phyloP scores from a whole-genome alignment of 2,113 vertebrate genomes.

The Ameiurus melas region DNA sequence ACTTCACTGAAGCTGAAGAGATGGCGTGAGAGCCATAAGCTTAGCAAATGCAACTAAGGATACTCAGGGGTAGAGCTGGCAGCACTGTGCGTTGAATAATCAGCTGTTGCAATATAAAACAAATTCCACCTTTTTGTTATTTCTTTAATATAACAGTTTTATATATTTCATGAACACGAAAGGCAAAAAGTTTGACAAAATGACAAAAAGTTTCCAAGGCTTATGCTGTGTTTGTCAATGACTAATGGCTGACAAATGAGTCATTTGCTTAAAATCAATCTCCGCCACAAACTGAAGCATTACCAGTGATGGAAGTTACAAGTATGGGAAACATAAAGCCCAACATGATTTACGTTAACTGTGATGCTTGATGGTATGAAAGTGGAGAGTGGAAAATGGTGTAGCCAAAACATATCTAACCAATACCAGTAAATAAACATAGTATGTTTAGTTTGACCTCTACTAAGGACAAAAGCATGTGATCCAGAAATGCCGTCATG shows the following conservation, averaged over 20 bases:
- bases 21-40: not conserved
- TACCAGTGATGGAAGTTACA: not conserved
- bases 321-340: not conserved
- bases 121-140: not conserved
- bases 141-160: too few relatives aligned
- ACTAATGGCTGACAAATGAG: not conserved
- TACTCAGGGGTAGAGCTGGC: not conserved
- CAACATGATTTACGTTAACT: constrained; percentile 8
- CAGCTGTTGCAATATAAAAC: not conserved
- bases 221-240: not conserved
- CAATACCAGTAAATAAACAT: constrained; percentile 29
- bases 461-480: not conserved
- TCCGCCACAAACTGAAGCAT: not conserved
- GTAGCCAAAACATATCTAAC: constrained; percentile 21
- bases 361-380: constrained; percentile 20
- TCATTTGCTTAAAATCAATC: not conserved
- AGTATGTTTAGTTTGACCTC: constrained; percentile 14
- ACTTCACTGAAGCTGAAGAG: not conserved
- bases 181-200: not conserved
- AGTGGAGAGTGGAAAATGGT: constrained; percentile 18
- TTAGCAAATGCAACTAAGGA: not conserved
- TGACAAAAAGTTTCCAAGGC: not conserved
- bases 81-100: not conserved
- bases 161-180: not conserved
- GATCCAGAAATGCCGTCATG: not conserved